Conservation (phyloP, 2,888 invertebrate genomes). For the Acleris holmiana region DNA sequence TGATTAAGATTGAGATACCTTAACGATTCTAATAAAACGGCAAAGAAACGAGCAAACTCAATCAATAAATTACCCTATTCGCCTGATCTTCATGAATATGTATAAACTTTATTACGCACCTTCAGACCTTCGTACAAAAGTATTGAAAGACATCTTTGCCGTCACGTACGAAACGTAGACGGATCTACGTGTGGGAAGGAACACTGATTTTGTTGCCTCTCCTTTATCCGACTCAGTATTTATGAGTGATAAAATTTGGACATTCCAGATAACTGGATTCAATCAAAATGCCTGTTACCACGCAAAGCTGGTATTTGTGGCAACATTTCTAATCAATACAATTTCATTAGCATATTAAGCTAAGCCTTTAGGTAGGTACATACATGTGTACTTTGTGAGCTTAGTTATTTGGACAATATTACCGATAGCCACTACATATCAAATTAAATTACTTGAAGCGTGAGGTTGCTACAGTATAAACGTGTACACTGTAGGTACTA, state of each 20-base stretch:
- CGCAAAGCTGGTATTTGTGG: slow-evolving; percentile 3
- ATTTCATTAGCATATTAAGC: slow-evolving; percentile 9
- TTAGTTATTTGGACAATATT: slow-evolving; percentile 3
- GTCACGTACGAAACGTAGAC: slow-evolving; percentile 27
- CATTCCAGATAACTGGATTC: slow-evolving; percentile 11
- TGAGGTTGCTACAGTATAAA: neutral
- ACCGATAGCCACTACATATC: slow-evolving; percentile 3
- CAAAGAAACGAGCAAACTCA: slow-evolving; percentile 10
- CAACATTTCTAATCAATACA: slow-evolving; percentile 5
- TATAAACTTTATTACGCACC: slow-evolving; percentile 11
- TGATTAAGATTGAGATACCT: neutral
- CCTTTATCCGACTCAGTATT: slow-evolving; percentile 10
- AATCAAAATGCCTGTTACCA: slow-evolving; percentile 2
- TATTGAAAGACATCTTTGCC: slow-evolving; percentile 14
- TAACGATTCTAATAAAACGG: slow-evolving; percentile 3
- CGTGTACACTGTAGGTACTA: slow-evolving; percentile 5
- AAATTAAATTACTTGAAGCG: slow-evolving; percentile 8
- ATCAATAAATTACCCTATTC: slow-evolving; percentile 7
- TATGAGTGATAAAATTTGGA: slow-evolving; percentile 22
- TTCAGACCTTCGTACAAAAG: slow-evolving; percentile 10
- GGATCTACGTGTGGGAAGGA: slow-evolving; percentile 14
- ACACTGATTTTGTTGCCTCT: slow-evolving; percentile 26
- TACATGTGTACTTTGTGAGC: slow-evolving; percentile 4
- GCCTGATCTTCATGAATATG: slow-evolving; percentile 4
- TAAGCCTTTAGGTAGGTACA: neutral